Conservation (phyloP, 2,113 vertebrate genomes). For the Notechis scutatus region DNA sequence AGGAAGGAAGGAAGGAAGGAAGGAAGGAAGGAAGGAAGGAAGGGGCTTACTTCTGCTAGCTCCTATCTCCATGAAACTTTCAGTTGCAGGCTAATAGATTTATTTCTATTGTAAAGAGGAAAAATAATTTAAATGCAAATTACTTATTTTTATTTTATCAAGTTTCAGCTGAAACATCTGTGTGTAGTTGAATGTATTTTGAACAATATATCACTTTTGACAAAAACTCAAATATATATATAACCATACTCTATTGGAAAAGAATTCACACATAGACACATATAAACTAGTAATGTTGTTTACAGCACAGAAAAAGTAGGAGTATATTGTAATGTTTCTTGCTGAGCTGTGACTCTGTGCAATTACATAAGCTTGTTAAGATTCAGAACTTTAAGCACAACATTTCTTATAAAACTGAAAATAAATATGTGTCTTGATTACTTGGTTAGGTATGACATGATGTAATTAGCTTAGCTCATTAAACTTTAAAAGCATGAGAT, state of each 20-base stretch:
- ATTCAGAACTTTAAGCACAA: slow-evolving; percentile 46
- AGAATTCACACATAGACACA: neutral
- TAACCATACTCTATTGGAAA: neutral
- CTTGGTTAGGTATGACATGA: slow-evolving; percentile 45
- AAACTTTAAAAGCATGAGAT: slow-evolving; percentile 41
- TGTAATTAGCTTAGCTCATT: slow-evolving; percentile 57
- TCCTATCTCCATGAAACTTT: neutral
- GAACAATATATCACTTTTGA: neutral
- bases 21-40: no score
- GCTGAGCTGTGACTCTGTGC: slow-evolving; percentile 28
- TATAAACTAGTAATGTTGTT: neutral
- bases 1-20: no score
- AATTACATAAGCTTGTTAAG: slow-evolving; percentile 48
- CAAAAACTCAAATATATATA: neutral
- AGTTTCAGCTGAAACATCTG: neutral
- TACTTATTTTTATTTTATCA: neutral
- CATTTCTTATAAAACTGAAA: slow-evolving; percentile 30
- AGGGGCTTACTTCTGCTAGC: neutral
- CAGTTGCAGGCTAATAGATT: neutral
- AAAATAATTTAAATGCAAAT: neutral
- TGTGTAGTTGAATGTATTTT: neutral
- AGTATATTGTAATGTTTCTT: neutral
- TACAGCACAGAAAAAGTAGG: neutral
- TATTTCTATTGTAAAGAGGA: neutral
- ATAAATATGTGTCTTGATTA: slow-evolving; percentile 44